Conservation (phyloP, 2,888 invertebrate species). For the Hemistola chrysoprasaria region DNA sequence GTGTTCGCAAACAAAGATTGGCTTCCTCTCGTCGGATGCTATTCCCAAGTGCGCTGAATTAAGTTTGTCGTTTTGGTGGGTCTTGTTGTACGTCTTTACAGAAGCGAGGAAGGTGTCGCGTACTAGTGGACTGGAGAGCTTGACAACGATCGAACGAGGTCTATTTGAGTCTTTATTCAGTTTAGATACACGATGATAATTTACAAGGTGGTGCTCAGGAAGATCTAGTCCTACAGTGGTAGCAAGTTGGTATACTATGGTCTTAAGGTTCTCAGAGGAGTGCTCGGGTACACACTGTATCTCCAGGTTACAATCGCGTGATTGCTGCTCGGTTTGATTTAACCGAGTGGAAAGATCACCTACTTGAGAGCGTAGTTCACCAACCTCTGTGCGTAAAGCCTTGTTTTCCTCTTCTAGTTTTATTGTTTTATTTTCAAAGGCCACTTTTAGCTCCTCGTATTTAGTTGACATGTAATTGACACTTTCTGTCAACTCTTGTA, state of each 20-base stretch:
- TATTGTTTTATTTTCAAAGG: neutral
- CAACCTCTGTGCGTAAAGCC: too few relatives aligned
- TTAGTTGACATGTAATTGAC: too few relatives aligned
- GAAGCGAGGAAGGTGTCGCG: too few relatives aligned
- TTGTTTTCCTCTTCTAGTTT: neutral
- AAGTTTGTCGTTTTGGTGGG: too few relatives aligned
- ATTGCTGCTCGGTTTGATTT: neutral
- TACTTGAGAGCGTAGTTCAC: constrained; percentile 1
- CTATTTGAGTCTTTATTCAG: constrained; percentile 1
- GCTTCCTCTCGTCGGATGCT: neutral
- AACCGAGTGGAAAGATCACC: neutral
- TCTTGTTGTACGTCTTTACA: too few relatives aligned
- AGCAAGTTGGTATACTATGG: neutral
- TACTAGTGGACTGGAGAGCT: constrained; percentile 7
- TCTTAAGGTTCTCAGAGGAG: neutral
- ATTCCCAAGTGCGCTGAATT: too few relatives aligned
- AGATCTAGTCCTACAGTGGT: too few relatives aligned
- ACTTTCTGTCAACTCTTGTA: constrained; percentile 1
- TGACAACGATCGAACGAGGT: too few relatives aligned
- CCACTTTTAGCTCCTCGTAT: neutral
- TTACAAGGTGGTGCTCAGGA: too few relatives aligned
- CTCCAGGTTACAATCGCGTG: too few relatives aligned
- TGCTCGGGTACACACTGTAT: constrained; percentile 1
- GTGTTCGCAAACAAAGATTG: neutral
- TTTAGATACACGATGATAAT: constrained; percentile 1